Percentiles rank a stretch among this genome's conserved stretches.
phyloP scores from a whole-genome alignment of 2,113 vertebrate species.

The Herpetotheres cachinnans region DNA sequence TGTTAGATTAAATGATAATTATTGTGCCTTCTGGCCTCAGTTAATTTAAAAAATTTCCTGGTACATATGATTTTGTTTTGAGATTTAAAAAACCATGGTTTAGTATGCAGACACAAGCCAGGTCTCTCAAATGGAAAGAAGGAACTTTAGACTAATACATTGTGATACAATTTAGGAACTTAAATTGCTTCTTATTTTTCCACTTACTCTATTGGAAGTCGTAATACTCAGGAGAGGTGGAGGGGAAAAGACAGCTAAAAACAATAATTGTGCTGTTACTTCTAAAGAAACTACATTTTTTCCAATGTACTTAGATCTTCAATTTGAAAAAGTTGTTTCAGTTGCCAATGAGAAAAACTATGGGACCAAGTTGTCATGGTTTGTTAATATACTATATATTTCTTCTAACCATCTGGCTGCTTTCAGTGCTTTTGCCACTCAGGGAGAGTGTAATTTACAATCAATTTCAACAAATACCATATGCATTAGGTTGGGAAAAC shows the following conservation, averaged over 20 bases:
- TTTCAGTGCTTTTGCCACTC: not conserved
- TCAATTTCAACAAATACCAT: conserved; percentile 16
- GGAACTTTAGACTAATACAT: not conserved
- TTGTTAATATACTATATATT: not conserved
- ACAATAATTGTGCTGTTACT: not conserved
- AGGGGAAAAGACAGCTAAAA: not conserved
- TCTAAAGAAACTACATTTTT: not conserved
- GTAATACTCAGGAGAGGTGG: not conserved
- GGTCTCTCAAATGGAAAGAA: not conserved
- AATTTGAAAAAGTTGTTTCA: not conserved
- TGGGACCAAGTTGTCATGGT: not conserved
- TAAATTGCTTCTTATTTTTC: not conserved
- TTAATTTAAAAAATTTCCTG: not conserved
- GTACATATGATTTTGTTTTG: not conserved
- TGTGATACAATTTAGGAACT: not conserved
- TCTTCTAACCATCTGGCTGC: conserved; percentile 8
- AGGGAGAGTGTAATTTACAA: not conserved
- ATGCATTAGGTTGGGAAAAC: not conserved
- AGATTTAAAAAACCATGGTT: not conserved
- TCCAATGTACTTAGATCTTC: not conserved
- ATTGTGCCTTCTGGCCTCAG: not conserved
- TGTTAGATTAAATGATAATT: not conserved
- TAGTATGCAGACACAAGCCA: not conserved
- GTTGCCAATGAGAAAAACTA: not conserved
- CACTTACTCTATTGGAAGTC: conserved; percentile 11